phyloP scores from a whole-genome alignment of 2,888 invertebrate genomes.

The Parnassius orleans region DNA sequence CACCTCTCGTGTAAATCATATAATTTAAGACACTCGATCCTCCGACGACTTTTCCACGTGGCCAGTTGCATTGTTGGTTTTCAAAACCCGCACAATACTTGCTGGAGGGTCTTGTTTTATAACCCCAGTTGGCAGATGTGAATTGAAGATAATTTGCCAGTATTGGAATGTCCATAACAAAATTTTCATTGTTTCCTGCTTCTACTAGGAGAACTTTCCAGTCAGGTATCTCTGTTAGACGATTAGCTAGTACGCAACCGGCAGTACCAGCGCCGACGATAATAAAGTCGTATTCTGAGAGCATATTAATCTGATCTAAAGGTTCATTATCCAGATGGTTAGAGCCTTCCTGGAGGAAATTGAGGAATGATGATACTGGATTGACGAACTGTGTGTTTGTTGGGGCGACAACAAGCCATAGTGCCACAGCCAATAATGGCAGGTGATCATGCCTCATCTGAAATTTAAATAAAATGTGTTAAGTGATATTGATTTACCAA shows the following conservation, averaged over 20 bases:
- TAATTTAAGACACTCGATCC: conserved; percentile 90
- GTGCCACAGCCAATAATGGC: conserved; percentile 44
- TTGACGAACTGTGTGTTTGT: conserved; percentile 53
- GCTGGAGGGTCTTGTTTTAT: conserved; percentile 88
- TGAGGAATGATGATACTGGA: conserved; percentile 73
- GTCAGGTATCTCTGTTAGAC: conserved; percentile 85
- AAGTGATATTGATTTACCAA: no score
- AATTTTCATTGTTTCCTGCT: conserved; percentile 86
- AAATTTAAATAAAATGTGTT: conserved; percentile 34
- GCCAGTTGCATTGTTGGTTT: conserved; percentile 88
- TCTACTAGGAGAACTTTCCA: conserved; percentile 87
- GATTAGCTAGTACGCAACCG: conserved; percentile 87
- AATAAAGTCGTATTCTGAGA: conserved; percentile 87
- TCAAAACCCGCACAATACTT: conserved; percentile 88
- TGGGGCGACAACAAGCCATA: conserved; percentile 48
- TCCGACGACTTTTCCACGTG: conserved; percentile 90
- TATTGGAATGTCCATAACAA: conserved; percentile 88
- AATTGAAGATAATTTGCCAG: conserved; percentile 87
- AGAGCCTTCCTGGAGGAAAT: conserved; percentile 78
- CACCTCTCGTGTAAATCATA: conserved; percentile 89
- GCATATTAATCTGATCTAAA: conserved; percentile 67
- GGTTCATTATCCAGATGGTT: conserved; percentile 77
- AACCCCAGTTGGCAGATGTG: conserved; percentile 88
- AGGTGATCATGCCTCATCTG: conserved; percentile 63
- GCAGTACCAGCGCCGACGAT: conserved; percentile 91